These are phyloP conservation scores for Drosophila kuntzei DNA, from an alignment of 2,888 invertebrate species.

Conservation along the genomic window DNA sequence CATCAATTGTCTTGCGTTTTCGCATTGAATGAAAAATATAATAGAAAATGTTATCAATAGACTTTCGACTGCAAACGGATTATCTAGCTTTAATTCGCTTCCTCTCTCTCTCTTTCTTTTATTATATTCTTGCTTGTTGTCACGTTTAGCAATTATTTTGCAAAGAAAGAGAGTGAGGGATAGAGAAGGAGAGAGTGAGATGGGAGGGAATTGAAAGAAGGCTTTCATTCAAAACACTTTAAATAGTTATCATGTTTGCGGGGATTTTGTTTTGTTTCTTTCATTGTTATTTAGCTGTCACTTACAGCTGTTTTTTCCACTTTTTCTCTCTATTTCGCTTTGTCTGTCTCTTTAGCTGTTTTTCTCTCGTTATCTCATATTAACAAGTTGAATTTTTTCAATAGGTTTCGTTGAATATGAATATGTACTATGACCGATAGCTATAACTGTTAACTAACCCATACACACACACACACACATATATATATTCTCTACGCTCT, in stretches of 20 bases:
- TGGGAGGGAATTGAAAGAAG: not conserved
- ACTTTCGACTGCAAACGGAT: slow-evolving; percentile 12
- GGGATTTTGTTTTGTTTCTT: not conserved
- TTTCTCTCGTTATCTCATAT: slow-evolving; percentile 19
- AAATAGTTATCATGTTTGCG: slow-evolving; percentile 1
- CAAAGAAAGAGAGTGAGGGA: not conserved
- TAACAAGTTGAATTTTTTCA: slow-evolving; percentile 38
- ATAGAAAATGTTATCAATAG: slow-evolving; percentile 14
- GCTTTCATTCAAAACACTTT: not conserved
- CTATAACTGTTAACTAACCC: slow-evolving; percentile 33
- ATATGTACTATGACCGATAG: not conserved
- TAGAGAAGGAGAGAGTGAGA: not conserved
- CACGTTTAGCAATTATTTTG: slow-evolving; percentile 1
- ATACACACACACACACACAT: slow-evolving; percentile 1
- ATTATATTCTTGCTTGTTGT: not conserved
- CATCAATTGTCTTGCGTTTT: slow-evolving; percentile 11
- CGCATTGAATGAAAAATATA: slow-evolving; percentile 11
- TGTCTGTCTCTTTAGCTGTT: not conserved
- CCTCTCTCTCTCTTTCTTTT: not conserved
- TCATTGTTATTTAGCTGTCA: slow-evolving; percentile 3
- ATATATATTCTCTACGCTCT: slow-evolving; percentile 1
- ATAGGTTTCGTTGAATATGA: slow-evolving; percentile 10
- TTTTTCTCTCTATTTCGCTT: not conserved
- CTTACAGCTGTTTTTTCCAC: not conserved
- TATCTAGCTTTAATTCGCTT: not conserved